Conservation (phyloP, 2,113 vertebrate genomes). For the Saimiri boliviensis region DNA sequence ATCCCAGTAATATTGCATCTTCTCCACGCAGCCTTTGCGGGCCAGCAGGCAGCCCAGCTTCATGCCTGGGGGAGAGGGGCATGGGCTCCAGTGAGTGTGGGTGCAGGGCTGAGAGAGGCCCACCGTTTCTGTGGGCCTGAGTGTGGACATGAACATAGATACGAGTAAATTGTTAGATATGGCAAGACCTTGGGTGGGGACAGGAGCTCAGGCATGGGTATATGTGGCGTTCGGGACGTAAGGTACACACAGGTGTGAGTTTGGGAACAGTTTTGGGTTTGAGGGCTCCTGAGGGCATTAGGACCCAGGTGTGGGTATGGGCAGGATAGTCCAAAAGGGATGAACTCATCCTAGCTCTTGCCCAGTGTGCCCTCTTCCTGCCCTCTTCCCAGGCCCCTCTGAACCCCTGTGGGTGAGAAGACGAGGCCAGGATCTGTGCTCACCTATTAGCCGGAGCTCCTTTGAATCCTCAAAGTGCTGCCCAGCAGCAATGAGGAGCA, state of each 20-base stretch:
- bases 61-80: constrained; percentile 83
- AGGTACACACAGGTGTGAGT: not conserved
- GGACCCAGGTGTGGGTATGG: not conserved
- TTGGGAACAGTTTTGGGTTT: not conserved
- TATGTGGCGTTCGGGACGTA: not conserved
- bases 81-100: not conserved
- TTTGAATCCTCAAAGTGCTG: constrained; percentile 89
- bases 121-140: not conserved
- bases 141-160: not conserved
- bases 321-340: not conserved
- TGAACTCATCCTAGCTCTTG: not conserved
- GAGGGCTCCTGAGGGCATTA: not conserved
- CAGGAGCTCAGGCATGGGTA: not conserved
- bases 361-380: not conserved
- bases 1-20: constrained; percentile 95
- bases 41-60: constrained; percentile 92
- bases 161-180: not conserved
- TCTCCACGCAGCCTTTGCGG: constrained; percentile 91
- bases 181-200: not conserved
- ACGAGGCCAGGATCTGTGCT: not conserved
- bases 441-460: constrained; percentile 91
- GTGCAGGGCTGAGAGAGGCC: not conserved
- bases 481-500: constrained; percentile 91
- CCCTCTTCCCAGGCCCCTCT: not conserved
- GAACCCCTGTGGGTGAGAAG: not conserved